These are phyloP conservation scores for Lampris megalopsis DNA, from an alignment of 2,113 vertebrate species.

Conservation along the genomic window DNA sequence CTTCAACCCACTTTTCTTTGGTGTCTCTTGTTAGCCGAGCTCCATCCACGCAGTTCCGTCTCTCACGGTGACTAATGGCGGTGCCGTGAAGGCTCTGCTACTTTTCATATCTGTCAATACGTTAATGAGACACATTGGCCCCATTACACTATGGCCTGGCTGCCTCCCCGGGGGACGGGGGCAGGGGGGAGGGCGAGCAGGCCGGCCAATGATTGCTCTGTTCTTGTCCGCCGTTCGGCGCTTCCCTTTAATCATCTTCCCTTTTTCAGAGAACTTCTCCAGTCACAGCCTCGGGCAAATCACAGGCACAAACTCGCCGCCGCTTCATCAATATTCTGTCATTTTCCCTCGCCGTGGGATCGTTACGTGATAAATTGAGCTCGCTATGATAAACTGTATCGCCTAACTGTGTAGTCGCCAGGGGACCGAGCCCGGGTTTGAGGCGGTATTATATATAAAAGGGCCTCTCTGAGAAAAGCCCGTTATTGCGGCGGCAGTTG, in stretches of 20 bases:
- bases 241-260: slow-evolving; percentile 80
- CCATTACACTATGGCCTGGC: slow-evolving; percentile 65
- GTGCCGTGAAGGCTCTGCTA: slow-evolving; percentile 47
- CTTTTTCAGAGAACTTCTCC: slow-evolving; percentile 67
- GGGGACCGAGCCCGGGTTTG: slow-evolving; percentile 57
- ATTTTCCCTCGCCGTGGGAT: slow-evolving; percentile 56
- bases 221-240: slow-evolving; percentile 67
- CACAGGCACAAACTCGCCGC: slow-evolving; percentile 62
- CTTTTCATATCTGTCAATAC: slow-evolving; percentile 78
- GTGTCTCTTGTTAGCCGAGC: slow-evolving; percentile 15
- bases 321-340: slow-evolving; percentile 80
- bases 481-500: slow-evolving; percentile 7
- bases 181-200: slow-evolving; percentile 56
- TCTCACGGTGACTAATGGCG: slow-evolving; percentile 26
- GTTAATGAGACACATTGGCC: slow-evolving; percentile 77
- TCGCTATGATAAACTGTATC: slow-evolving; percentile 63
- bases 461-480: slow-evolving; percentile 34
- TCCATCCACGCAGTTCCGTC: slow-evolving; percentile 5
- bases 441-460: slow-evolving; percentile 57
- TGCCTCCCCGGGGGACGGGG: slow-evolving; percentile 61
- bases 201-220: slow-evolving; percentile 71
- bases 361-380: slow-evolving; percentile 66
- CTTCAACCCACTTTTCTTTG: neutral
- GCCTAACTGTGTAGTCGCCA: slow-evolving; percentile 42
- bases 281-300: slow-evolving; percentile 70